Percentiles rank a stretch among this genome's conserved stretches.
Evolutionary conservation across 2,113 vertebrate species (phyloP).

Genomic region (Isurus oxyrinchus): DNA sequence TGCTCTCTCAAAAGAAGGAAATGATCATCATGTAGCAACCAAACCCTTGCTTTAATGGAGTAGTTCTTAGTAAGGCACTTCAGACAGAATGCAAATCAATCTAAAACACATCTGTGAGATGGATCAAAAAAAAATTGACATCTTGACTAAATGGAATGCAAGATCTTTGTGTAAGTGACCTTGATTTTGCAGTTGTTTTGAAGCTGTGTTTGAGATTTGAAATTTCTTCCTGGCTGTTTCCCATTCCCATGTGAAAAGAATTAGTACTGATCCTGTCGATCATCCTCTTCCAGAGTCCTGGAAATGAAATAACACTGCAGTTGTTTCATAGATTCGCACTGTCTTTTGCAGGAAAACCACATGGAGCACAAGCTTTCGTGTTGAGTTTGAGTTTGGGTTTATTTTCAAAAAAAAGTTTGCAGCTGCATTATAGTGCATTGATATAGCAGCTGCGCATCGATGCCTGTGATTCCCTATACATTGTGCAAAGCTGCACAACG

Average conservation of each 20-base stretch:
- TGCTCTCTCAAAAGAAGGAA: neutral
- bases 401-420: neutral
- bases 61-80: neutral
- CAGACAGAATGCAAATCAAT: slow-evolving; percentile 19
- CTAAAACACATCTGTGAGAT: neutral
- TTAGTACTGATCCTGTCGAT: neutral
- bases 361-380: neutral
- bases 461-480: neutral
- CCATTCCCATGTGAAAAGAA: neutral
- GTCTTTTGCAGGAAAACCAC: neutral
- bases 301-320: neutral
- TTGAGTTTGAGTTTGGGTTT: neutral
- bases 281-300: neutral
- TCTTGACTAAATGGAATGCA: neutral
- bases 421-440: neutral
- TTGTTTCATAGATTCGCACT: neutral
- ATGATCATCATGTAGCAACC: neutral
- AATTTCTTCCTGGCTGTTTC: neutral
- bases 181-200: neutral
- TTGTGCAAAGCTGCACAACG: neutral
- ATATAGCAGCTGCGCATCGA: neutral
- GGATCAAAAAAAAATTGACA: neutral
- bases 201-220: slow-evolving; percentile 14
- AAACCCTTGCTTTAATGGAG: neutral
- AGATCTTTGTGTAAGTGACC: neutral